Evolutionary conservation across 2,888 invertebrate genomes (phyloP), one percentile per base, ranked within the genome.

Genomic region (Metopia argyrocephala): DNA sequence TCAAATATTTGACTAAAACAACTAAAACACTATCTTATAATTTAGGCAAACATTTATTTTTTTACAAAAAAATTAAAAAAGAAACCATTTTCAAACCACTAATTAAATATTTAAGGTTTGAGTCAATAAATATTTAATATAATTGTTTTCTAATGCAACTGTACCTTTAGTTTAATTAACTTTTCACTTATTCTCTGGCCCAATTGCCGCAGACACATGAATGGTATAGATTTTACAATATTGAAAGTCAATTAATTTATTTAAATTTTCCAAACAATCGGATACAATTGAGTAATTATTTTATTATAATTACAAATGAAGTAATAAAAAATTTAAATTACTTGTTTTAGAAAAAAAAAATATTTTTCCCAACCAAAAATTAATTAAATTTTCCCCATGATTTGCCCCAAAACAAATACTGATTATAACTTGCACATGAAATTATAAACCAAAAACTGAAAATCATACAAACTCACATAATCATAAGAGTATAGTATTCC

Each of bases 311-410:
- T 23, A 15, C 48, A 18, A 74, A 65, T 65, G 20, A 73, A 48
- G 46, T 45, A 65, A 31, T 64, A n/a, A 21, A 65, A 73, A 71
- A 50, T n/a, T n/a, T n/a, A n/a, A n/a, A n/a, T n/a, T n/a, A n/a
- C n/a, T n/a, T n/a, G n/a, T 59, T 70, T 69, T 69, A 9, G n/a
- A n/a, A 48, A 45, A 48, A 31, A 25, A 46, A 54, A 23, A 4
- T 15, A 12, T 38, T 4, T 54, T 57, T 23, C 56, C 20, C 28
- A 54, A 56, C 62, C 62, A 27, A 20, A 69, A 69, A 74, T 74
- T 57, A 57, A 64, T 64, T 56, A 74, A 79, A 74, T 74, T 74
- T 62, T 62, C 38, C 45, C 64, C 73, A 64, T 65, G 62, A 74
- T 68, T 78, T 46, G 20, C 31, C 31, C 15, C 18, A 57, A 56